These are phyloP conservation scores for Trileptium ribeirensis DNA, from an alignment of 2,888 invertebrate species.

Conservation along the genomic window DNA sequence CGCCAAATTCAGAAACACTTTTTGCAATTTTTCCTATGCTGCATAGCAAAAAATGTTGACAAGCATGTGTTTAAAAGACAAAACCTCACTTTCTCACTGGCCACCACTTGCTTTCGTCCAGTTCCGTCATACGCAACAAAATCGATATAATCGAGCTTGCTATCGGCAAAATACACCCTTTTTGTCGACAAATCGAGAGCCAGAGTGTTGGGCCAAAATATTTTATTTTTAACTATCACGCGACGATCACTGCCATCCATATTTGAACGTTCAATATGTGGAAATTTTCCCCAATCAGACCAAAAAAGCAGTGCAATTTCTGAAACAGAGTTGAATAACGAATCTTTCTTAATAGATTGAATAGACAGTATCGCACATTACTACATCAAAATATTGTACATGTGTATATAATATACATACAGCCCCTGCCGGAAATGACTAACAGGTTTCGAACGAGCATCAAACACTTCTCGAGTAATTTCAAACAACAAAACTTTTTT, in stretches of 20 bases:
- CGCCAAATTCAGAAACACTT: background rate
- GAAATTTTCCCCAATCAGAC: conserved; percentile 98
- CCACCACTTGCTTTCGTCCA: conserved; percentile 70
- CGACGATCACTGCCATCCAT: conserved; percentile 83
- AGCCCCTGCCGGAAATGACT: too few species aligned
- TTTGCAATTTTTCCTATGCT: too few species aligned
- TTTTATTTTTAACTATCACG: conserved; percentile 63
- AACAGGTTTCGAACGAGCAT: too few species aligned
- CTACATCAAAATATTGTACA: too few species aligned
- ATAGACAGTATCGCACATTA: too few species aligned
- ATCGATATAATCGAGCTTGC: conserved; percentile 92
- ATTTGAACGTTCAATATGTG: conserved; percentile 85
- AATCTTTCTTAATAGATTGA: too few species aligned
- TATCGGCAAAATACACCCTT: conserved; percentile 92
- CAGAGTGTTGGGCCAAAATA: conserved; percentile 97
- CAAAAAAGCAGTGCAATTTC: conserved; percentile 81
- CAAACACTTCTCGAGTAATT: too few species aligned
- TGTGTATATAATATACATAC: too few species aligned
- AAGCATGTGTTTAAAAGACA: too few species aligned
- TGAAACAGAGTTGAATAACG: too few species aligned
- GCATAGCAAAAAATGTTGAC: too few species aligned
- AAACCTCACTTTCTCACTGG: conserved; percentile 52
- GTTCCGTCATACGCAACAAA: conserved; percentile 93
- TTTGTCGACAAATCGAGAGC: conserved; percentile 86
- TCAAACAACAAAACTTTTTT: too few species aligned